These are phyloP conservation scores for Plutella xylostella DNA, from an alignment of 2,888 invertebrate species.

Conservation along the genomic window DNA sequence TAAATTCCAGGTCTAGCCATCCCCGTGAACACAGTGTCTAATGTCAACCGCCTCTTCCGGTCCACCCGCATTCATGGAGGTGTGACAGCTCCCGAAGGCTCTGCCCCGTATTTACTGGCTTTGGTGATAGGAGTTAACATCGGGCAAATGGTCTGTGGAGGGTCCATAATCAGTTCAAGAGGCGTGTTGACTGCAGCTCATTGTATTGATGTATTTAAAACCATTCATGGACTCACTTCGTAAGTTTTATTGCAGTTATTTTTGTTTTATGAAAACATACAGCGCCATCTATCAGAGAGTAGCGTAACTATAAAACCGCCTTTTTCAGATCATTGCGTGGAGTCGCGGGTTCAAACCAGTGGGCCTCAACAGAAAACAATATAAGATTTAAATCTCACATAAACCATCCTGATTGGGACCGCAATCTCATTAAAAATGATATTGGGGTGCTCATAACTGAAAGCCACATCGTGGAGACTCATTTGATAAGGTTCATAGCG, in stretches of 20 bases:
- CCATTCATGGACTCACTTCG: neutral
- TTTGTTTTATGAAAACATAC: neutral
- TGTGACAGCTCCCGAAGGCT: slow-evolving; percentile 6
- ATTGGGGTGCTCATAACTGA: slow-evolving; percentile 17
- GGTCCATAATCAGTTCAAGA: neutral
- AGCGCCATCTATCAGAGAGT: neutral
- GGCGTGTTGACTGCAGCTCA: slow-evolving; percentile 14
- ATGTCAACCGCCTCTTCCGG: neutral
- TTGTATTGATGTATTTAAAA: slow-evolving; percentile 14
- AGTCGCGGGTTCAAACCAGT: slow-evolving; percentile 17
- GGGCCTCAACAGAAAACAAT: slow-evolving; percentile 23
- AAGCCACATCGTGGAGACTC: neutral
- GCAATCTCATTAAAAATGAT: slow-evolving; percentile 10
- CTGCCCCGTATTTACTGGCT: slow-evolving; percentile 12
- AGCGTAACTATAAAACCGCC: neutral
- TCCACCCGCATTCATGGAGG: slow-evolving; percentile 14
- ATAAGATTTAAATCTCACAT: slow-evolving; percentile 12
- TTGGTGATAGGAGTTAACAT: slow-evolving; percentile 6
- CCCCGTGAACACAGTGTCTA: neutral
- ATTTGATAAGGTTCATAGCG: slow-evolving; percentile 2
- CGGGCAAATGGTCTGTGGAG: slow-evolving; percentile 11
- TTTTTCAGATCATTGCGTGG: slow-evolving; percentile 18
- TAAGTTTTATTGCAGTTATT: neutral
- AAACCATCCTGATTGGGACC: slow-evolving; percentile 15
- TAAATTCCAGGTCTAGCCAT: neutral